Percentiles rank a stretch among this genome's conserved stretches.
Evolutionary conservation across 2,113 vertebrate species (phyloP).

Genomic region (Paradoxurus hermaphroditus): DNA sequence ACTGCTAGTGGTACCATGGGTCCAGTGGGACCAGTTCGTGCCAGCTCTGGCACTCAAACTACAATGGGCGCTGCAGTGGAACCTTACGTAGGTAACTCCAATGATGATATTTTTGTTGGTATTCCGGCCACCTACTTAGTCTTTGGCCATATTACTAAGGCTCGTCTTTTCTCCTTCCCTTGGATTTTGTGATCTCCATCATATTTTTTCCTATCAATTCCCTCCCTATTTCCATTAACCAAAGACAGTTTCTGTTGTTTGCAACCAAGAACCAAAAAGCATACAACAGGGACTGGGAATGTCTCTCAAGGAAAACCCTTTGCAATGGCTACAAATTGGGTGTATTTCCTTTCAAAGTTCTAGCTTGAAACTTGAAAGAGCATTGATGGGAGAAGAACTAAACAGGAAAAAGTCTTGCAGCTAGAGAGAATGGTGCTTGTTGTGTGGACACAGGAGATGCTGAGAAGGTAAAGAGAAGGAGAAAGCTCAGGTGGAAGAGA

Average conservation of each 20-base stretch:
- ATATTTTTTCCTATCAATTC: background rate
- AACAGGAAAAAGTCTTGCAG: background rate
- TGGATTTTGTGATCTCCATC: background rate
- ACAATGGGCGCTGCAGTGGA: fast-evolving
- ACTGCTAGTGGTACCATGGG: too few relatives aligned
- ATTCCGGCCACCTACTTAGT: background rate
- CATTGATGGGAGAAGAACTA: background rate
- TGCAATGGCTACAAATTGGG: background rate
- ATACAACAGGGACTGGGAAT: background rate
- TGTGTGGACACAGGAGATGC: background rate
- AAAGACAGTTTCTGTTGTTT: background rate
- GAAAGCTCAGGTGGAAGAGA: background rate
- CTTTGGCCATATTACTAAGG: background rate
- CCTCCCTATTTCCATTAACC: background rate
- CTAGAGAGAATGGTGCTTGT: fast-evolving
- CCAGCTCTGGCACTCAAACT: too few relatives aligned
- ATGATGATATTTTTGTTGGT: background rate
- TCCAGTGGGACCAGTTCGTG: background rate
- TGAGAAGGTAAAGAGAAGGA: background rate
- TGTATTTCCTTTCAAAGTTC: background rate
- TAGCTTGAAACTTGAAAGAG: background rate
- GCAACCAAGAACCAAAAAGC: background rate
- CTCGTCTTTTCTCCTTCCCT: background rate
- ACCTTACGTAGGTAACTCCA: background rate
- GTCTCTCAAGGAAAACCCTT: background rate